phyloP scores from a whole-genome alignment of 2,797 vertebrate species.

The Knipowitschia caucasica region DNA sequence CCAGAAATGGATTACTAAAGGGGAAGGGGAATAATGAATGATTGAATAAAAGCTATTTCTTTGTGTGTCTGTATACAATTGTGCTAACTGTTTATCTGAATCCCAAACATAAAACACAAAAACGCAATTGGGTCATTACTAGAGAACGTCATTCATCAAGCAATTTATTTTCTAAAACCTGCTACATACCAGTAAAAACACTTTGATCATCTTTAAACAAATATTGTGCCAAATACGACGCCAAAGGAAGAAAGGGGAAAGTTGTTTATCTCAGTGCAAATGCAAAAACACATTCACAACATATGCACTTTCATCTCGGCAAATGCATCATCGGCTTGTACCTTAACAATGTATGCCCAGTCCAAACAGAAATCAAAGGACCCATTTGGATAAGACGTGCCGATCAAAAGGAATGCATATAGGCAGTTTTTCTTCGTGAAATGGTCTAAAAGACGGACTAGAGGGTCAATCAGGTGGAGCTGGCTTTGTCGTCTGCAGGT shows the following conservation, averaged over 20 bases:
- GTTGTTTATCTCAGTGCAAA: slow-evolving; percentile 45
- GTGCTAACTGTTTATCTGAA: neutral
- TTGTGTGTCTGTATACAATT: too few relatives aligned
- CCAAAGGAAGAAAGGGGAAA: slow-evolving; percentile 22
- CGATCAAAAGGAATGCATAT: slow-evolving; percentile 47
- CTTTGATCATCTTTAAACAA: slow-evolving; percentile 53
- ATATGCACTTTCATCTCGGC: slow-evolving; percentile 67
- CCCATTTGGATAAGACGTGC: slow-evolving; percentile 22
- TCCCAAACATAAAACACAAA: neutral
- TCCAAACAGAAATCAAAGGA: slow-evolving; percentile 44
- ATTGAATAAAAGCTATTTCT: too few relatives aligned
- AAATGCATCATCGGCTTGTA: slow-evolving; percentile 36
- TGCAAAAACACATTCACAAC: slow-evolving; percentile 33
- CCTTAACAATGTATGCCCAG: slow-evolving; percentile 33
- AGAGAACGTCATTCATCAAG: slow-evolving; percentile 8
- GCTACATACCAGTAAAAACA: slow-evolving; percentile 42
- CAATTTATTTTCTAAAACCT: slow-evolving; percentile 25
- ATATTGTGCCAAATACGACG: slow-evolving; percentile 39
- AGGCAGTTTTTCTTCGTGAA: slow-evolving; percentile 38
- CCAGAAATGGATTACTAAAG: too few relatives aligned
- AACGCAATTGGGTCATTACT: neutral
- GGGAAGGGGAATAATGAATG: too few relatives aligned
- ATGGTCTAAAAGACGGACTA: slow-evolving; percentile 24
- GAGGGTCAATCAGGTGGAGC: slow-evolving; percentile 9
- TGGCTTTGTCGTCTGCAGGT: slow-evolving; percentile 16